phyloP scores from a whole-genome alignment of 2,113 vertebrate genomes.

The Nannobrachium achirus region DNA sequence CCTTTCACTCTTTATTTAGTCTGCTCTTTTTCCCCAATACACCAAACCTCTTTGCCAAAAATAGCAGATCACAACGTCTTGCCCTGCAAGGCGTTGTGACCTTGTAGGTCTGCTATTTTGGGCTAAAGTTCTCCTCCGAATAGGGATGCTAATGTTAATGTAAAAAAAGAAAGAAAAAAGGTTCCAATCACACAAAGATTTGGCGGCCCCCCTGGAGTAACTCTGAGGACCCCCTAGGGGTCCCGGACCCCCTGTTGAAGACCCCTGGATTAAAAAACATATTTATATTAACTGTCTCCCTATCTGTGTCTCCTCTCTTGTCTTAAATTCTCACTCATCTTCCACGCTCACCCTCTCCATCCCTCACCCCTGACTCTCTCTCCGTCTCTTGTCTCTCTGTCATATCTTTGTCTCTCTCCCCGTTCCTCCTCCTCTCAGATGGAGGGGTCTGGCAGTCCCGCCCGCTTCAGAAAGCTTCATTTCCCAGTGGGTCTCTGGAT shows the following conservation, averaged over 20 bases:
- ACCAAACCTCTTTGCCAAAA: too few species aligned
- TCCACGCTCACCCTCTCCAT: not conserved
- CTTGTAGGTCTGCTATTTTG: too few species aligned
- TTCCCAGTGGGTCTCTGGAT: conserved; percentile 95
- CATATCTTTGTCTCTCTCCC: conserved; percentile 2
- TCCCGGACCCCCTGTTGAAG: not conserved
- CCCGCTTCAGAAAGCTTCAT: conserved; percentile 89
- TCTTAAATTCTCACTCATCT: not conserved
- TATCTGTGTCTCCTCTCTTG: not conserved
- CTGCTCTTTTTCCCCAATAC: too few species aligned
- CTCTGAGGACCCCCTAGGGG: too few species aligned
- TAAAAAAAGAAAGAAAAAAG: too few species aligned
- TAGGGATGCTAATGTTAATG: too few species aligned
- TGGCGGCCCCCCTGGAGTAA: too few species aligned
- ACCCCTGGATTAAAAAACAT: not conserved
- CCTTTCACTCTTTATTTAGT: too few species aligned
- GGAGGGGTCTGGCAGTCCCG: conserved; percentile 91
- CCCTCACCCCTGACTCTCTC: not conserved
- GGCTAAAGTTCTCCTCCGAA: too few species aligned
- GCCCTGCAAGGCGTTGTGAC: too few species aligned
- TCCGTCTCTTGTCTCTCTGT: conserved; percentile 6
- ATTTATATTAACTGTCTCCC: not conserved
- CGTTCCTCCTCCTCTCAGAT: conserved; percentile 68
- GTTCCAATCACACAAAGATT: too few species aligned
- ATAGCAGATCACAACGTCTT: too few species aligned